Conservation (phyloP, 2,797 vertebrate genomes). For the Acipenser oxyrinchus region DNA sequence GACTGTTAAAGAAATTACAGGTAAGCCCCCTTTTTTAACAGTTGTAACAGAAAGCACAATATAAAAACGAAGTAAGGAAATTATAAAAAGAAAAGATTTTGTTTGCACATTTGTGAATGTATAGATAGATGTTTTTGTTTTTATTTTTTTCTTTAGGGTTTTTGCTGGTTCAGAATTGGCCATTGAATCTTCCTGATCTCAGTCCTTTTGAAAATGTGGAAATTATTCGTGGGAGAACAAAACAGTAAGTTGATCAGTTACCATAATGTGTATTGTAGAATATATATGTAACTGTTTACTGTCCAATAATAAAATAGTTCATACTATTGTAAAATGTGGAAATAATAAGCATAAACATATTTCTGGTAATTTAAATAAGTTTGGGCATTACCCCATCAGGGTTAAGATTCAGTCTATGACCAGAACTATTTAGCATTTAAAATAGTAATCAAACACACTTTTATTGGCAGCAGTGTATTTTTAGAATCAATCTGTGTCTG, state of each 20-base stretch:
- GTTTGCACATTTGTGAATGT: conserved; percentile 8
- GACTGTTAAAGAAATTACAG: conserved; percentile 91
- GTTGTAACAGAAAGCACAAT: background rate
- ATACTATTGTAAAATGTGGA: background rate
- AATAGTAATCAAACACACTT: too few relatives aligned
- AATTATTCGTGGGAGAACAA: conserved; percentile 83
- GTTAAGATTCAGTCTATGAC: too few relatives aligned
- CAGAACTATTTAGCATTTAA: too few relatives aligned
- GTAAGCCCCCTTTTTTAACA: conserved; percentile 43
- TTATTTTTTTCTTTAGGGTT: conserved; percentile 59
- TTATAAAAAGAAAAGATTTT: background rate
- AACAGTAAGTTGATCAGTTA: conserved; percentile 59
- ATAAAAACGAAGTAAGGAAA: background rate
- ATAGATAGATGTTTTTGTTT: conserved; percentile 8
- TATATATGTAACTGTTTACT: too few relatives aligned
- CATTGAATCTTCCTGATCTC: conserved; percentile 68
- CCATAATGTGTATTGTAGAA: too few relatives aligned
- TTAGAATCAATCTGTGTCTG: too few relatives aligned
- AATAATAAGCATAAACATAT: background rate
- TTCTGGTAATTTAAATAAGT: background rate
- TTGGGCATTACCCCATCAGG: background rate
- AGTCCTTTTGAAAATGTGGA: conserved; percentile 88
- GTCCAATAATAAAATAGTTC: too few relatives aligned
- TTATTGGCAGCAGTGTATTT: too few relatives aligned
- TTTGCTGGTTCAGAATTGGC: conserved; percentile 85